These are phyloP conservation scores for Myocastor coypus DNA, from an alignment of 2,113 vertebrate genomes.

Conservation along the genomic window DNA sequence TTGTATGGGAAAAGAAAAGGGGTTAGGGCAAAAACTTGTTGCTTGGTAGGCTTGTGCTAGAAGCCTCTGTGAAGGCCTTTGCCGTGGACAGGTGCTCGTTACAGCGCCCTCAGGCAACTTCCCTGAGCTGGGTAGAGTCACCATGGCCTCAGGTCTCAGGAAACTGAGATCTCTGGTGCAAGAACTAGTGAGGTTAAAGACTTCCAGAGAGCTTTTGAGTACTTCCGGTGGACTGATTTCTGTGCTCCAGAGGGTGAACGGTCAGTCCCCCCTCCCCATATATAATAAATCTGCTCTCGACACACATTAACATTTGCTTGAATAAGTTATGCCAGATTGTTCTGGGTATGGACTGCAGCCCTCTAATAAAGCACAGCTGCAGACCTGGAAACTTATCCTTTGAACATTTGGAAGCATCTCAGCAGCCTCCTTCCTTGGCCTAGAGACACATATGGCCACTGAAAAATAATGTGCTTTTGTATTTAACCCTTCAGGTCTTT, in stretches of 20 bases:
- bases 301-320: conserved; percentile 24
- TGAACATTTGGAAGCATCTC: conserved; percentile 75
- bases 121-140: neutral
- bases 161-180: neutral
- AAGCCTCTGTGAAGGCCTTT: neutral
- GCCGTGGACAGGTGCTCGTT: conserved; percentile 13
- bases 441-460: conserved; percentile 63
- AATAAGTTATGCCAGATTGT: conserved; percentile 67
- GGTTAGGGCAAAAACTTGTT: neutral
- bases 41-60: neutral
- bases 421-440: conserved; percentile 63
- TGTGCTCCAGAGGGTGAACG: neutral
- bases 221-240: neutral
- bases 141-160: neutral
- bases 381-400: conserved; percentile 70
- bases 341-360: conserved; percentile 49
- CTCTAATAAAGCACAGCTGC: conserved; percentile 70
- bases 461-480: conserved; percentile 60
- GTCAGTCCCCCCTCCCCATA: neutral
- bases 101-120: neutral
- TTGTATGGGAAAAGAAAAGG: conserved; percentile 37
- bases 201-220: neutral
- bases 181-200: conserved; percentile 13
- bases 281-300: conserved; percentile 52
- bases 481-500: conserved; percentile 57